Percentiles rank a stretch among this genome's conserved stretches.
Evolutionary conservation across 2,888 invertebrate genomes (phyloP).

Genomic region (Tetranychus piercei): DNA sequence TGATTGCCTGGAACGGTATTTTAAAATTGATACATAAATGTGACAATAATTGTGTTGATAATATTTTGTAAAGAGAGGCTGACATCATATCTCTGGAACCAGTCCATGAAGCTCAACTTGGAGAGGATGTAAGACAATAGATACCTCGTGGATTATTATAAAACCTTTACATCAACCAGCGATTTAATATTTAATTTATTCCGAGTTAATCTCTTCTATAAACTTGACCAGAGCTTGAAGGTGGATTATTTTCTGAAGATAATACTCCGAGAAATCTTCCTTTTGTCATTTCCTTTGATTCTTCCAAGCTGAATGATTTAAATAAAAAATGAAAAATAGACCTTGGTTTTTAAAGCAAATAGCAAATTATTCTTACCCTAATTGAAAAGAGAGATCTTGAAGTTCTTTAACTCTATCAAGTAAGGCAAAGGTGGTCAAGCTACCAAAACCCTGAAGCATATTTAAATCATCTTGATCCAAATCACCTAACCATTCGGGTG

Average conservation of each 20-base stretch:
- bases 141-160: not conserved
- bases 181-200: too few species aligned
- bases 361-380: conserved; percentile 40
- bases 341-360: not conserved
- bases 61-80: not conserved
- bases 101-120: conserved; percentile 1
- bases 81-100: not conserved
- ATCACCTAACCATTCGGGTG: conserved; percentile 33
- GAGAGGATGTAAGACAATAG: not conserved
- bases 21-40: conserved; percentile 15
- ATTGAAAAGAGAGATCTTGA: conserved; percentile 78
- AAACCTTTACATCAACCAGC: not conserved
- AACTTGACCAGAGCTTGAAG: not conserved
- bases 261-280: conserved; percentile 77
- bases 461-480: conserved; percentile 35
- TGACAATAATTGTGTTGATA: not conserved
- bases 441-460: conserved; percentile 38
- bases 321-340: not conserved
- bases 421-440: conserved; percentile 56
- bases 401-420: conserved; percentile 82
- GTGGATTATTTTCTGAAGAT: not conserved
- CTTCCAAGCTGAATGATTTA: conserved; percentile 50
- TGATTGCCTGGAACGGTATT: conserved; percentile 64
- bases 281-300: conserved; percentile 78
- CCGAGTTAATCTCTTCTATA: not conserved